phyloP scores from a whole-genome alignment of 2,888 invertebrate species.

The Stenodema calcarata region DNA sequence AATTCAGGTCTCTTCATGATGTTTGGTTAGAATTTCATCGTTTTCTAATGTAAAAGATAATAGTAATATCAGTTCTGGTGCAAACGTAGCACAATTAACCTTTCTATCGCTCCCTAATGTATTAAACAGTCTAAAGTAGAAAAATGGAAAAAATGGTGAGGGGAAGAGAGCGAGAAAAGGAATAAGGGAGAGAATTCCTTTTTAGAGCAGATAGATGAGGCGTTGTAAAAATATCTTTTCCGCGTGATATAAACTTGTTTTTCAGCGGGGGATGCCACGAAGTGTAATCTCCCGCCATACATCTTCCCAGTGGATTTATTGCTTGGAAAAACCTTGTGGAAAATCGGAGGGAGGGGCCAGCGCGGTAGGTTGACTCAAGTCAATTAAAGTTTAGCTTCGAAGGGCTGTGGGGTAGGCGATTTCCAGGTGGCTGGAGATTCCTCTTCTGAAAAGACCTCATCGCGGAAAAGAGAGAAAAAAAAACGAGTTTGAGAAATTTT shows the following conservation, averaged over 20 bases:
- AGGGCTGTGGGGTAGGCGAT: slow-evolving; percentile 7
- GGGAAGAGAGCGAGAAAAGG: background rate
- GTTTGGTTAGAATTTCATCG: too few relatives aligned
- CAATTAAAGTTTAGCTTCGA: slow-evolving; percentile 47
- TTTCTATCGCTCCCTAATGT: background rate
- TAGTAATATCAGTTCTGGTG: too few relatives aligned
- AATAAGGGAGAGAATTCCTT: background rate
- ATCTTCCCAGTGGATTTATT: slow-evolving; percentile 43
- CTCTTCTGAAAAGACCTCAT: slow-evolving; percentile 19
- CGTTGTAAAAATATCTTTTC: slow-evolving; percentile 45
- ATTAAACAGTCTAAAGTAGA: background rate
- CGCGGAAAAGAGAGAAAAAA: slow-evolving; percentile 3
- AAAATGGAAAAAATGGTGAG: background rate
- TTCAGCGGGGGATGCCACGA: slow-evolving; percentile 33
- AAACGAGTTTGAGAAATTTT: slow-evolving; percentile 27
- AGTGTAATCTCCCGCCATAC: slow-evolving; percentile 46
- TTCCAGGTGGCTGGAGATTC: slow-evolving; percentile 46
- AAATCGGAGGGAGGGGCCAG: background rate
- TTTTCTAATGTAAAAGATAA: too few relatives aligned
- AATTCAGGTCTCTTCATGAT: background rate
- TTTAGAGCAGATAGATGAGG: slow-evolving; percentile 23
- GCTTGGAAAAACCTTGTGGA: slow-evolving; percentile 46
- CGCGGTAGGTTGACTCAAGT: slow-evolving; percentile 33
- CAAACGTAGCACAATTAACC: background rate
- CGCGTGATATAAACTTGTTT: slow-evolving; percentile 49